Conservation (phyloP, 2,797 vertebrate genomes). For the Triplophysa bombifrons region DNA sequence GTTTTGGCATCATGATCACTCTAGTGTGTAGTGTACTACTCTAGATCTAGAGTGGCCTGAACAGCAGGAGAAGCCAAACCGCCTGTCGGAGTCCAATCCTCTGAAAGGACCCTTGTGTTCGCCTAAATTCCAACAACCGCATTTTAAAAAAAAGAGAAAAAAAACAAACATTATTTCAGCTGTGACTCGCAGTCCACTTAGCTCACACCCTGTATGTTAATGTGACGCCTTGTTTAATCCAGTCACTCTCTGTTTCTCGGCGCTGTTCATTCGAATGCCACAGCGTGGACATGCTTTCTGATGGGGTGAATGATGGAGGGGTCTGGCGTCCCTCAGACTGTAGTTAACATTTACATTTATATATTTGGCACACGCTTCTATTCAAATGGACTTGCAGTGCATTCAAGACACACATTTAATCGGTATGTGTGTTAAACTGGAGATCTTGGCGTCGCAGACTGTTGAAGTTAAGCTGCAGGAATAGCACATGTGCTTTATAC, state of each 20-base stretch:
- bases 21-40: slow-evolving; percentile 41
- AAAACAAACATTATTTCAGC: slow-evolving; percentile 80
- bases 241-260: not conserved
- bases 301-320: slow-evolving; percentile 14
- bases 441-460: not conserved
- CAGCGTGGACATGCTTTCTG: slow-evolving; percentile 12
- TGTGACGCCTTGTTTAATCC: slow-evolving; percentile 39
- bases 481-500: not conserved
- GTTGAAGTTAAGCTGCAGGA: not conserved
- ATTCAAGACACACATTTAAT: not conserved
- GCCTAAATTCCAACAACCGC: slow-evolving; percentile 68
- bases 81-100: slow-evolving; percentile 62
- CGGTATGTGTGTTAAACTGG: not conserved
- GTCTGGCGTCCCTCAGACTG: slow-evolving; percentile 4
- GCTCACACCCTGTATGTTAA: slow-evolving; percentile 35
- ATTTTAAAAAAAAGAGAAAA: slow-evolving; percentile 67
- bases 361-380: not conserved
- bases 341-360: slow-evolving; percentile 1
- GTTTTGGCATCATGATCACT: not conserved
- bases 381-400: not conserved
- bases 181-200: slow-evolving; percentile 65
- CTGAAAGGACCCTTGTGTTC: slow-evolving; percentile 80
- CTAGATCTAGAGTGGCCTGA: slow-evolving; percentile 51
- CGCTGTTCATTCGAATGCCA: not conserved
- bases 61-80: slow-evolving; percentile 70